Base-by-base conservation (phyloP, 2,888 invertebrate species). In the Leucophenga maculata region DNA sequence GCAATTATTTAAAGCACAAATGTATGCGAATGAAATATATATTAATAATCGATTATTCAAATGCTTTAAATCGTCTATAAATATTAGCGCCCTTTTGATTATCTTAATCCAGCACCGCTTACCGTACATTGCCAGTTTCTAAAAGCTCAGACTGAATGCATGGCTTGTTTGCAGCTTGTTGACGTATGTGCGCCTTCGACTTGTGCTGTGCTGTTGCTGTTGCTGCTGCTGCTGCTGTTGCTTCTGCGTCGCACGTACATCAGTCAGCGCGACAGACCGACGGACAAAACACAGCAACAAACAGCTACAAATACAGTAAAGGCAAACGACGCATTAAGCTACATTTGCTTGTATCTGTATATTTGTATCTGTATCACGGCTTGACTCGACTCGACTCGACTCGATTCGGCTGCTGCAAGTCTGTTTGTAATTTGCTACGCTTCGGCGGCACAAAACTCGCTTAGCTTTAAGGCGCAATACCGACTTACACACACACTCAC, bases 401-500 rank as follows among this genome's bases (percentile, higher is more conserved):
- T 65, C 66, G 18, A 67, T 48, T 26, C 26, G 20, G 48, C 31
- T 44, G 59, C 32, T 59, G 22, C 32, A 59, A 11, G 59, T 59
- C n/a, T 32, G 26, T 31, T 60, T 57, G 26, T 57, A 57, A 57
- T 57, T 57, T 57, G 57, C 57, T 26, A 57, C 57, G 26, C 57
- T 26, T 26, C 39, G 39, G n/a, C 13, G 26, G 26, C 57, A 57
- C 14, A 26, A 20, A 57, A 57, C 11, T 20, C 57, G 57, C 57
- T n/a, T 57, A 22, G 57, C 22, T 57, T 26, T 11, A 14, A 20
- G n/a, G 26, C 26, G n/a, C 13, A 26, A 16, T 18, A 22, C 55
- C 22, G 20, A 18, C 18, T 13, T 66, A 67, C 74, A 68, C 32
- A 70, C 74, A 65, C 57, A 71, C 67, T 69, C 69, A 72, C 73